These are phyloP conservation scores for Malurus leucopterus DNA, from an alignment of 2,797 vertebrate genomes.

Conservation along the genomic window DNA sequence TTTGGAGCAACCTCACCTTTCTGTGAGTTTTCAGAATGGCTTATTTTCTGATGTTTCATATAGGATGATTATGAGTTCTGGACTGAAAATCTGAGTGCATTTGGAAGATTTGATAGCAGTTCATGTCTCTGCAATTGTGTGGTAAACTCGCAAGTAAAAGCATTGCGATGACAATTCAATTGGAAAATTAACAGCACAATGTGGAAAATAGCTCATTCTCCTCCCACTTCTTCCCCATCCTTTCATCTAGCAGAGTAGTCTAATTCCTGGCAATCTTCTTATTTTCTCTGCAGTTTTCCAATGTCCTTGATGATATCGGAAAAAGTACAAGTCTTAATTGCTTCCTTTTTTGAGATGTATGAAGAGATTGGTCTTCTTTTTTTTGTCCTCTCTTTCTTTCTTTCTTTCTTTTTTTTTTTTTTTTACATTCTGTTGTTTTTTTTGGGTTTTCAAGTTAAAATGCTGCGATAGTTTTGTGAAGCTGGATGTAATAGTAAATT, in stretches of 20 bases:
- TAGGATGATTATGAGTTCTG: neutral
- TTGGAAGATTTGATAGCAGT: neutral
- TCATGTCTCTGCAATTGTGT: neutral
- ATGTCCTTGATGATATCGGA: slow-evolving; percentile 12
- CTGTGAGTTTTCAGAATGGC: neutral
- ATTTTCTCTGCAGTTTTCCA: slow-evolving; percentile 36
- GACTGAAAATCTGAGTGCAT: neutral
- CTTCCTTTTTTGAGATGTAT: slow-evolving; percentile 4
- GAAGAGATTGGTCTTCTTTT: neutral
- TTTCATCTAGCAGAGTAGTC: slow-evolving; percentile 33
- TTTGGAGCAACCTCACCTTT: neutral
- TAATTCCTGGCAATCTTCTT: slow-evolving; percentile 45
- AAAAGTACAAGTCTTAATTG: slow-evolving; percentile 27
- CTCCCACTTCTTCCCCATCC: slow-evolving; percentile 8
- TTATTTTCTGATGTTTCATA: neutral
- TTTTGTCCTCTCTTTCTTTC: neutral
- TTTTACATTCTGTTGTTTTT: neutral
- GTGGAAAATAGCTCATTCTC: neutral
- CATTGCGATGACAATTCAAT: neutral
- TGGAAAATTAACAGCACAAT: slow-evolving; percentile 8
- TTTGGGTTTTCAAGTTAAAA: neutral
- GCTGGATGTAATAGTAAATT: neutral
- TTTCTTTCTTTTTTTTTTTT: neutral
- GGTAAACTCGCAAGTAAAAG: slow-evolving; percentile 30
- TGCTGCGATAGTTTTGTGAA: neutral